Percentiles rank a stretch among this genome's conserved stretches.
Conservation (phyloP, 2,797 vertebrate genomes). For the Alectoris magna region DNA sequence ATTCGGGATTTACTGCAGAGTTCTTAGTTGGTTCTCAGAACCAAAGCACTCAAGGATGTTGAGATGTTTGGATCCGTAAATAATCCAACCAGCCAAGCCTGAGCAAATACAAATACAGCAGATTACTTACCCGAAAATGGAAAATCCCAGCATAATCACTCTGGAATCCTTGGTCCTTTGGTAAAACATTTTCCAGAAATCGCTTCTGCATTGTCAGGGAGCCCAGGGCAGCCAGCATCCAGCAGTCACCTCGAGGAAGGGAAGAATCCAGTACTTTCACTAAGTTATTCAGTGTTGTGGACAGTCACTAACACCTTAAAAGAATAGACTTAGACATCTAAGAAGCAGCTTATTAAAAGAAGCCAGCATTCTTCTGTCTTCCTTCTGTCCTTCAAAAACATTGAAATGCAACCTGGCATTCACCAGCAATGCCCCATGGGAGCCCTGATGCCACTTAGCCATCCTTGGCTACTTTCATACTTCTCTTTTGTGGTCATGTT, state of each 20-base stretch:
- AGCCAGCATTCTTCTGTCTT: background rate
- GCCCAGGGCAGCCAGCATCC: constrained; percentile 81
- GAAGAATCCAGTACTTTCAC: background rate
- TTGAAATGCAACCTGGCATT: background rate
- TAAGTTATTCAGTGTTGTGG: background rate
- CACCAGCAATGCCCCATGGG: background rate
- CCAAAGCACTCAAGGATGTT: background rate
- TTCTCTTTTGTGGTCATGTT: background rate
- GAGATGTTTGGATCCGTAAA: background rate
- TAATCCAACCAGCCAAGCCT: background rate
- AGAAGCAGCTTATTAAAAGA: background rate
- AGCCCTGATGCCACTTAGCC: background rate
- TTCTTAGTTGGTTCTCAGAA: background rate
- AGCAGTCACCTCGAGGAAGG: constrained; percentile 77
- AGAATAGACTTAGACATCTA: background rate
- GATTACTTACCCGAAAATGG: constrained; percentile 76
- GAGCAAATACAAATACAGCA: background rate
- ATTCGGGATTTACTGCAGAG: background rate
- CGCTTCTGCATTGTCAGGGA: constrained; percentile 74
- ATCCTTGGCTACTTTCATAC: background rate
- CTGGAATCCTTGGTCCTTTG: constrained; percentile 77
- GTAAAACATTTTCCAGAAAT: constrained; percentile 74
- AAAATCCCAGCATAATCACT: constrained; percentile 79
- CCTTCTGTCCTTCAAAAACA: background rate
- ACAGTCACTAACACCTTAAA: background rate